Base-by-base conservation (phyloP, 2,113 vertebrate genomes). In the Myotis davidii region DNA sequence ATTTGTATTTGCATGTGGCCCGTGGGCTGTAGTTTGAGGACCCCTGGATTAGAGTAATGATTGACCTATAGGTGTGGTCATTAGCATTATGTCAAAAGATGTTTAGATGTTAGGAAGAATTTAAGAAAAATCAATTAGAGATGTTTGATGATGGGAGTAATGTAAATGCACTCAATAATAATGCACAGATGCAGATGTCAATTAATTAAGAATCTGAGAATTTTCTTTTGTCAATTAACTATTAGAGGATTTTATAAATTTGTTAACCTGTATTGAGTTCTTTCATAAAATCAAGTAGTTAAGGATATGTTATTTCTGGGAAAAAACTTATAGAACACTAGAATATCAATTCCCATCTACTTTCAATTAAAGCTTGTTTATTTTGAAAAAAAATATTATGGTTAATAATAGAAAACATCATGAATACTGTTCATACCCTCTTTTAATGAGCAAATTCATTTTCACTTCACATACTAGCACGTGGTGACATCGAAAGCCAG, bases 41-140 rank as follows among this genome's bases (percentile, higher is more conserved):
- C n/a, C n/a, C n/a, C n/a, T n/a, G n/a, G 32, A 83, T 18, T 59
- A 70, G 11, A 78, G 1, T 3, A n/a, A 17, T 64, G 29, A 34
- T 9, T 73, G 14, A 69, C 37, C 11, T 64, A 56, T 3, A 74
- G n/a, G 32, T 92, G 64, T 90, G 6, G 18, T 42, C 11, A 64
- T 7, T 45, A 88, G 27, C 10, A 20, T 27, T 78, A 79, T 32
- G 42, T 17, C 34, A 83, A 73, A 93, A 92, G 5, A 45, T 52
- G 13, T 52, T 70, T 89, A 6, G 4, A 50, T 69, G 14, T 52
- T 87, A 73, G 54, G 4, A 82, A 86, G 10, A 94, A 39, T 56
- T 72, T 95, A 72, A 90, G n/a, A 85, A 81, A 95, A 85, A 85
- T 37, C 29, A 27, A 29, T 64, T 50, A 87, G 73, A 79, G n/a